Evolutionary conservation across 2,113 vertebrate genomes (phyloP).

Genomic region (Hystrix cristata): DNA sequence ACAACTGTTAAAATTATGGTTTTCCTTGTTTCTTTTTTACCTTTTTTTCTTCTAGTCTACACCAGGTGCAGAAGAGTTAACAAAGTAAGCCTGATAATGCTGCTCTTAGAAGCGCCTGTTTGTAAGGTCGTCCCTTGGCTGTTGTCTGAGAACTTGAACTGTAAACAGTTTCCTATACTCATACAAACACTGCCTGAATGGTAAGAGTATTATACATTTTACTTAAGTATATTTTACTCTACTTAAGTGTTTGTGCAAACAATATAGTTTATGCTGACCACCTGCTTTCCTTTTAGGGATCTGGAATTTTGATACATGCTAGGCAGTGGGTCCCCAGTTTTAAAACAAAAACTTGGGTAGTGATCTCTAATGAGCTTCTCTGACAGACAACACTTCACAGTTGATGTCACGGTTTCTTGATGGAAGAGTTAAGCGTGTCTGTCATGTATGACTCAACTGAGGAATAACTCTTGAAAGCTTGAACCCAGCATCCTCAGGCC

Average conservation of each 20-base stretch:
- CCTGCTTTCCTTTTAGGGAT: neutral
- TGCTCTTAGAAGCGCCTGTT: neutral
- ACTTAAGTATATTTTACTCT: neutral
- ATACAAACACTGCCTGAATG: neutral
- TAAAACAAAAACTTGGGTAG: neutral
- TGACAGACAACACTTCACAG: neutral
- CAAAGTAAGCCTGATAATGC: neutral
- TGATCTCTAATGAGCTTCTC: neutral
- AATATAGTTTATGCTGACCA: slow-evolving; percentile 37
- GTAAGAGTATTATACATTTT: neutral
- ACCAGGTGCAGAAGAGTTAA: neutral
- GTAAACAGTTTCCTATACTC: slow-evolving; percentile 26
- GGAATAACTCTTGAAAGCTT: neutral
- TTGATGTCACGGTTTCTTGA: neutral
- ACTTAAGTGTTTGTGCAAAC: slow-evolving; percentile 47
- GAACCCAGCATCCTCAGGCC: neutral
- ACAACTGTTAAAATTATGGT: neutral
- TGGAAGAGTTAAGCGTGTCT: neutral
- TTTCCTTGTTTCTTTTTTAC: neutral
- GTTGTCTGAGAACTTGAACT: neutral
- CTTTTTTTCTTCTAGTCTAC: neutral
- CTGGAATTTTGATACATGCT: neutral
- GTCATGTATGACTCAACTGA: neutral
- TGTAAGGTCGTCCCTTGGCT: neutral
- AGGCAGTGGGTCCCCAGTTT: neutral